Base-by-base conservation (phyloP, 2,113 vertebrate species). In the Gymnobelideus leadbeateri region DNA sequence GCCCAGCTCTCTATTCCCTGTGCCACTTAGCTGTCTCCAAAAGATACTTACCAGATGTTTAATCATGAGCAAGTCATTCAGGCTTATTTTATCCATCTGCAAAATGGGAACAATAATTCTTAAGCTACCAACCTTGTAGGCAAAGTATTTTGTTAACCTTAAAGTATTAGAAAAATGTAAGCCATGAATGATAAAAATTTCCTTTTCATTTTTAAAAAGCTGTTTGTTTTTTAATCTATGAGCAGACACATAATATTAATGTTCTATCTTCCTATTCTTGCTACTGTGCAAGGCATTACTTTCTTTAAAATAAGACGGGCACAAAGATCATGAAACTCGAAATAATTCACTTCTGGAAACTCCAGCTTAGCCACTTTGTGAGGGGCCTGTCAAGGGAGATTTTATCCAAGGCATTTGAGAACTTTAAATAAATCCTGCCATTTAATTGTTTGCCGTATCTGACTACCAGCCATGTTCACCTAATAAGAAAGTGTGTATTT, bases 381-480 rank as follows among this genome's bases (percentile, higher is more conserved):
- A 14, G 90, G 94, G 91, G 53, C 91, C 95, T 98, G 97, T 96
- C 97, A 92, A 23, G 91, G 94, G 93, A 92, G 95, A 98, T 96
- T 97, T 93, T 95, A 96, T 97, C 94, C 97, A 97, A 97, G 93
- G 91, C 26, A 97, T 98, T 98, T 91, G 92, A 97, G 93, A 95
- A 54, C 96, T 96, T 92, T 97, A 98, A 98, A 98, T 97, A 98
- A 98, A 98, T 92, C 94, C 57, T 92, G 91, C 90, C 94, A 96
- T 97, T 98, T 98, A 98, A 98, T 98, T 98, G 96, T 98, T 98
- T 94, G 26, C 95, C 97, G 98, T 98, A 98, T 96, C 96, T 98
- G 97, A 97, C 96, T 98, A 98, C 96, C 95, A 98, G 98, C 94
- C 97, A 95, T 84, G 91, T 94, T 98, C 96, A 97, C 98, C 97